Evolutionary conservation across 2,888 invertebrate species (phyloP).

Genomic region (Pseudococcus jackbeardsleyi): DNA sequence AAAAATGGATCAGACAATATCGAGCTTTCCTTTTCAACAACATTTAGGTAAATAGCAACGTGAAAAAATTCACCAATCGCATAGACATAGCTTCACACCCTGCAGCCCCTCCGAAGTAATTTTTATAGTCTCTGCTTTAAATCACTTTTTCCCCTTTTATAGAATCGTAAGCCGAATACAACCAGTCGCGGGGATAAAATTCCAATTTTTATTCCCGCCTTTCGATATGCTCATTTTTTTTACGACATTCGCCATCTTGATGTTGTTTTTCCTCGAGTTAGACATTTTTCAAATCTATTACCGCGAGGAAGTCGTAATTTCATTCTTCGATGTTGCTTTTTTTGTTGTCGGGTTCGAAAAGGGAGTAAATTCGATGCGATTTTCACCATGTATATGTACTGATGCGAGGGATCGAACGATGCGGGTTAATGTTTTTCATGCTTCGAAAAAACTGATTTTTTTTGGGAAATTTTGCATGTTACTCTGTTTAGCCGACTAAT

Average conservation of each 20-base stretch:
- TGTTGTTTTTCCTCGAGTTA: background rate
- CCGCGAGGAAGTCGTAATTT: slow-evolving; percentile 26
- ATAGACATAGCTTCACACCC: too few relatives aligned
- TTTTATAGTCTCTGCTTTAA: too few relatives aligned
- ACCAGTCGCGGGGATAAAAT: background rate
- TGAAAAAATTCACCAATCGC: too few relatives aligned
- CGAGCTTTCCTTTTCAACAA: too few relatives aligned
- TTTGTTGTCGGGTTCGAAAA: background rate
- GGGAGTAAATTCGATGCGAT: background rate
- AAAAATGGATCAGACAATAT: background rate
- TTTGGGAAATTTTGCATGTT: background rate
- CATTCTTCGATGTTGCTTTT: background rate
- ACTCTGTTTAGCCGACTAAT: too few relatives aligned
- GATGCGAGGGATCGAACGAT: background rate
- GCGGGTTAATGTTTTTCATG: background rate
- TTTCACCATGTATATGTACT: background rate
- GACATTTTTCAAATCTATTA: slow-evolving; percentile 1
- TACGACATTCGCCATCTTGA: slow-evolving; percentile 27
- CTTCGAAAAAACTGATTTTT: background rate
- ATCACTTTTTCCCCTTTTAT: background rate
- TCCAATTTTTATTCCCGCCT: background rate
- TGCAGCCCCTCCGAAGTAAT: too few relatives aligned
- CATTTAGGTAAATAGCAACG: too few relatives aligned
- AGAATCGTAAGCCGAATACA: background rate
- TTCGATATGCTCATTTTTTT: slow-evolving; percentile 7